A percentile compares a stretch with the other conserved stretches of the same genome.
phyloP scores from a whole-genome alignment of 2,797 vertebrate genomes.

The Hapalemur alaotrensis region DNA sequence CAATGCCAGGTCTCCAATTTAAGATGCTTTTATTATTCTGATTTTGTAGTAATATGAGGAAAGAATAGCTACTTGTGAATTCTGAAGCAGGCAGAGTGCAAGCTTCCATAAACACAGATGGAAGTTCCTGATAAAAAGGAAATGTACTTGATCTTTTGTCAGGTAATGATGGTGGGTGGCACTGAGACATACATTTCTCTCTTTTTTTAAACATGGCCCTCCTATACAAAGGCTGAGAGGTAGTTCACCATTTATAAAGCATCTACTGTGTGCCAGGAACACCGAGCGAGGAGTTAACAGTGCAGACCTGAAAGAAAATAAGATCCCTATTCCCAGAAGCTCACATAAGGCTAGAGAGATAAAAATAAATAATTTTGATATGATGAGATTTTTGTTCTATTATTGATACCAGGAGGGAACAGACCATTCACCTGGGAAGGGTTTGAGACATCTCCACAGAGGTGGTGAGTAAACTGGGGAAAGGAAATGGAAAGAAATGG shows the following conservation, averaged over 20 bases:
- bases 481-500: not conserved
- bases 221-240: not conserved
- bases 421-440: not conserved
- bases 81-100: not conserved
- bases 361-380: not conserved
- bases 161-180: not conserved
- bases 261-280: not conserved
- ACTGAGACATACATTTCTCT: not conserved
- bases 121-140: not conserved
- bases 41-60: not conserved
- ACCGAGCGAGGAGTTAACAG: not conserved
- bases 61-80: not conserved
- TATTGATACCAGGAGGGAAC: not conserved
- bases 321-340: not conserved
- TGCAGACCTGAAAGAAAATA: not conserved
- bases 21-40: slow-evolving; percentile 20
- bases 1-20: not conserved
- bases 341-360: not conserved
- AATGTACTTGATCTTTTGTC: not conserved
- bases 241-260: not conserved
- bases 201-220: not conserved
- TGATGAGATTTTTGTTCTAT: not conserved
- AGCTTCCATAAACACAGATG: not conserved
- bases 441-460: not conserved
- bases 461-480: not conserved